phyloP scores from a whole-genome alignment of 2,797 vertebrate genomes.

The Ptychobarbus kaznakovi region DNA sequence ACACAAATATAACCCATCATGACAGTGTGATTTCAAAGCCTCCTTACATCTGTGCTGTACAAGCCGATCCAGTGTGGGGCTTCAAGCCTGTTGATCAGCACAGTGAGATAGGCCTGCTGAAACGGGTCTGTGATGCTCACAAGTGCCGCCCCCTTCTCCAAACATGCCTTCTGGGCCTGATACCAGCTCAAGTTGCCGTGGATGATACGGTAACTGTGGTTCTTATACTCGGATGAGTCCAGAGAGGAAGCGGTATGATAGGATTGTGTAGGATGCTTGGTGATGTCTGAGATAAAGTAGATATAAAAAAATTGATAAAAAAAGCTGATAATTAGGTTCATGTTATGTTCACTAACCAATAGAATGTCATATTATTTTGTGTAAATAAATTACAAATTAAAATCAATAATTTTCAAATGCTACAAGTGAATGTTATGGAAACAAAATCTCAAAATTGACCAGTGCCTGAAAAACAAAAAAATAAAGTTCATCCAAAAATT shows the following conservation, averaged over 20 bases:
- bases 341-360: background rate
- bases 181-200: conserved; percentile 93
- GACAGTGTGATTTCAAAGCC: conserved; percentile 16
- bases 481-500: background rate
- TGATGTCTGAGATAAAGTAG: conserved; percentile 67
- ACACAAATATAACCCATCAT: background rate
- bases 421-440: background rate
- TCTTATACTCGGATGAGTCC: conserved; percentile 85
- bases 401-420: background rate
- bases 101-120: conserved; percentile 93
- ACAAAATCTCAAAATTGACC: background rate
- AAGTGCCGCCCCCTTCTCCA: conserved; percentile 80
- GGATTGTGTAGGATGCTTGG: conserved; percentile 78
- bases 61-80: conserved; percentile 91
- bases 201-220: conserved; percentile 86
- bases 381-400: background rate
- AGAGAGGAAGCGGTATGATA: conserved; percentile 68
- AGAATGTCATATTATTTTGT: background rate
- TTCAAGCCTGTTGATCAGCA: conserved; percentile 86
- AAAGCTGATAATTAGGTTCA: background rate
- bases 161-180: conserved; percentile 83
- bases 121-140: conserved; percentile 90
- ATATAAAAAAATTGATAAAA: background rate
- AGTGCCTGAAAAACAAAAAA: background rate
- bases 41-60: conserved; percentile 85